Evolutionary conservation across 2,113 vertebrate genomes (phyloP).

Genomic region (Poeciliopsis occidentalis): DNA sequence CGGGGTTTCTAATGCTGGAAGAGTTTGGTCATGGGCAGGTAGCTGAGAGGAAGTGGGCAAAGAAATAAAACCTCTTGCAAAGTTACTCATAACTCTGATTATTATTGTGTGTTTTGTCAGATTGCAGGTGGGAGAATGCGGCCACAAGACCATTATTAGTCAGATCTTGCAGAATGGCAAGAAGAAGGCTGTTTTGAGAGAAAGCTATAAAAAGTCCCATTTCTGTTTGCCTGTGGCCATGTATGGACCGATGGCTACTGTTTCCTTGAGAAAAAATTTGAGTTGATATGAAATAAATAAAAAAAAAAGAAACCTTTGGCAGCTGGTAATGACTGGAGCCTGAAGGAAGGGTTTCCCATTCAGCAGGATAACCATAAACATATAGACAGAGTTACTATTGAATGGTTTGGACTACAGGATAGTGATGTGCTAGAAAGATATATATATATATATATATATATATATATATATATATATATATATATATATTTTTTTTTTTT

Average conservation of each 20-base stretch:
- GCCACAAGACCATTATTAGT: background rate
- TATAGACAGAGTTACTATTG: background rate
- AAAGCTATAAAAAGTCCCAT: too few relatives aligned
- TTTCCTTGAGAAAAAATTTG: background rate
- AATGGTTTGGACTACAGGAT: background rate
- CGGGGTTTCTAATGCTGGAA: constrained; percentile 20
- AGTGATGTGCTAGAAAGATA: background rate
- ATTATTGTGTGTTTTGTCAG: background rate
- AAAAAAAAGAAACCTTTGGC: too few relatives aligned
- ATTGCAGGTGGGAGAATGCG: background rate
- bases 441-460: too few relatives aligned
- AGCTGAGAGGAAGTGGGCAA: background rate
- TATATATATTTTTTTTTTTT: too few relatives aligned
- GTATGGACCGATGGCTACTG: too few relatives aligned
- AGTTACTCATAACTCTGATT: background rate
- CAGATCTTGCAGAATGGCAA: too few relatives aligned
- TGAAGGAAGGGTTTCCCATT: too few relatives aligned
- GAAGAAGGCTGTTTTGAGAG: too few relatives aligned
- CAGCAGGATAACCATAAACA: background rate
- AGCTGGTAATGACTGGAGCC: too few relatives aligned
- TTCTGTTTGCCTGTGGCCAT: too few relatives aligned
- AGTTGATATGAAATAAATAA: too few relatives aligned
- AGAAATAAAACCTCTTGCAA: constrained; percentile 5
- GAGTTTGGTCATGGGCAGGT: constrained; percentile 8
- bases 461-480: too few relatives aligned